phyloP scores from a whole-genome alignment of 2,888 invertebrate genomes.

The Anarsia innoxiella region DNA sequence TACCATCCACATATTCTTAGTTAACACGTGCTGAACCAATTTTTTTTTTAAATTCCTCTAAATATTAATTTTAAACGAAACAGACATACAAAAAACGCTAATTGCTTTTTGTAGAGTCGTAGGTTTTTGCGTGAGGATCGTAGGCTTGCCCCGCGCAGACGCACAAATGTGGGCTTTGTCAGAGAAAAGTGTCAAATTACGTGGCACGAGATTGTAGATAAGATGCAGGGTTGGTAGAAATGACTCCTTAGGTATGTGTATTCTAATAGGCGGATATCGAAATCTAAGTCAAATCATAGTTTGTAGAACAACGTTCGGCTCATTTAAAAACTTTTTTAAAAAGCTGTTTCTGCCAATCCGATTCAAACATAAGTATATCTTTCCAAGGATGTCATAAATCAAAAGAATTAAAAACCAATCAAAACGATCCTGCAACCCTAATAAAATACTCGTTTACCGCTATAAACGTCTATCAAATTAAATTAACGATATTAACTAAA shows the following conservation, averaged over 20 bases:
- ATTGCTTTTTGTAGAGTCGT: constrained; percentile 71
- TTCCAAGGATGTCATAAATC: constrained; percentile 3
- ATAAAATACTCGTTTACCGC: constrained; percentile 4
- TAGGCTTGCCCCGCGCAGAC: constrained; percentile 42
- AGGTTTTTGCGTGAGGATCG: constrained; percentile 52
- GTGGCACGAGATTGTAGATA: constrained; percentile 69
- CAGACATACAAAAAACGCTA: constrained; percentile 55
- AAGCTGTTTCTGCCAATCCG: neutral
- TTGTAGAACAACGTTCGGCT: too few species aligned
- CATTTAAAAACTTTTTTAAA: too few species aligned
- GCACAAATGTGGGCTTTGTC: constrained; percentile 72
- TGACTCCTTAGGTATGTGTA: too few species aligned
- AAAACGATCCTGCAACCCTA: neutral
- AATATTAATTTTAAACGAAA: constrained; percentile 66
- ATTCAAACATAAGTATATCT: constrained; percentile 3
- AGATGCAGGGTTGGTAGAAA: constrained; percentile 44
- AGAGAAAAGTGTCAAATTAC: constrained; percentile 74
- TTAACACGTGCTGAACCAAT: constrained; percentile 64
- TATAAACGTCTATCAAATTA: constrained; percentile 12
- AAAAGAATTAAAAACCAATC: constrained; percentile 3
- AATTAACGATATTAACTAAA: constrained; percentile 21
- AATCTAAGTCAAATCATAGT: too few species aligned
- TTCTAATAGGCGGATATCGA: too few species aligned
- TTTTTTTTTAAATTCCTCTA: constrained; percentile 53
- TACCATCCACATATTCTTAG: constrained; percentile 50